Conservation (phyloP, 2,113 vertebrate species). For the Lagopus muta region DNA sequence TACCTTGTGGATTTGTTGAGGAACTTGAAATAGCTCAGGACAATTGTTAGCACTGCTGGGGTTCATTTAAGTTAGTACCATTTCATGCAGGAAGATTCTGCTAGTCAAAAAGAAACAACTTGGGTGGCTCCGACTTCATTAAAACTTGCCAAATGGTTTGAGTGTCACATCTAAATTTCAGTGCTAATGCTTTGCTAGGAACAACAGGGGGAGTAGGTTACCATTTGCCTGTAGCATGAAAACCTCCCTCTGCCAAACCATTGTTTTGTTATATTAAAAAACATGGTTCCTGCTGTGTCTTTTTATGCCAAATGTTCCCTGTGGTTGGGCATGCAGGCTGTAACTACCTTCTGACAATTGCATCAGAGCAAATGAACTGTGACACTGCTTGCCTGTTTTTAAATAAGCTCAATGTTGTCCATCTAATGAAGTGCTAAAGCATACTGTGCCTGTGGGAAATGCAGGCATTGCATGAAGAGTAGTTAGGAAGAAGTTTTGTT, state of each 20-base stretch:
- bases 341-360: slow-evolving; percentile 11
- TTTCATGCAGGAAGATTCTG: not conserved
- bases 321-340: not conserved
- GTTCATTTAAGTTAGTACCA: not conserved
- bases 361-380: slow-evolving; percentile 34
- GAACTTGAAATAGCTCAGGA: not conserved
- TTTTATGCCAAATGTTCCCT: slow-evolving; percentile 17
- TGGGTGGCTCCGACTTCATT: not conserved
- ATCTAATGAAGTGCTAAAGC: slow-evolving; percentile 42
- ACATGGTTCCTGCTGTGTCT: not conserved
- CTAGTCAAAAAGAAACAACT: not conserved
- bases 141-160: not conserved
- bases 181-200: not conserved
- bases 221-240: not conserved
- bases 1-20: not conserved
- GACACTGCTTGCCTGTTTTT: slow-evolving; percentile 41
- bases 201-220: not conserved
- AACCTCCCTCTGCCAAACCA: not conserved
- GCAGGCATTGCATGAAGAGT: not conserved
- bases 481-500: not conserved
- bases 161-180: not conserved
- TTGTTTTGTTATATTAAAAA: not conserved
- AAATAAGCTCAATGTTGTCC: slow-evolving; percentile 28
- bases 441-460: slow-evolving; percentile 15
- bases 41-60: not conserved